These are phyloP conservation scores for Melierax canorus DNA, from an alignment of 2,113 vertebrate species.

Conservation along the genomic window DNA sequence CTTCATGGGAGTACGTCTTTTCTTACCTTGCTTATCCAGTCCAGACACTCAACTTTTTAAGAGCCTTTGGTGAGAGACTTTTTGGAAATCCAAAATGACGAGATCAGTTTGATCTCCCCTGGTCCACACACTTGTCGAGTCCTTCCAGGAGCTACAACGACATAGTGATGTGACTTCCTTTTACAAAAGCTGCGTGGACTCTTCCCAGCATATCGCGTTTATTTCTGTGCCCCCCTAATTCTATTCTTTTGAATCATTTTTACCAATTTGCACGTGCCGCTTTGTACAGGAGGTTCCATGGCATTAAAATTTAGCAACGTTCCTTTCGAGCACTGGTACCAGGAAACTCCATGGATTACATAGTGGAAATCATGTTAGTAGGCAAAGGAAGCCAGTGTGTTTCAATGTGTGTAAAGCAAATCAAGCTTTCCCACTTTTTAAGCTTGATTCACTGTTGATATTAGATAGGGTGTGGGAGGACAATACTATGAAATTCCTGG, in stretches of 20 bases:
- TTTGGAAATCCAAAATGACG: not conserved
- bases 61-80: not conserved
- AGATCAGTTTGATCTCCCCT: not conserved
- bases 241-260: not conserved
- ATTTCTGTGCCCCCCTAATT: not conserved
- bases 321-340: not conserved
- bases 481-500: not conserved
- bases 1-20: not conserved
- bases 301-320: not conserved
- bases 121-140: not conserved
- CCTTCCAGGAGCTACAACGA: not conserved
- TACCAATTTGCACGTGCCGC: not conserved
- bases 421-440: not conserved
- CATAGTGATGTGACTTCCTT: not conserved
- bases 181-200: not conserved
- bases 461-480: not conserved
- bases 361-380: not conserved
- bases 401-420: not conserved
- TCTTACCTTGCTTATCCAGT: not conserved
- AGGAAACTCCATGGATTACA: not conserved
- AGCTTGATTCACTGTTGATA: not conserved
- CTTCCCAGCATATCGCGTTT: not conserved
- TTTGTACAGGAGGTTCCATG: not conserved
- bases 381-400: not conserved
- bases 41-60: not conserved